Evolutionary conservation across 2,888 invertebrate genomes (phyloP).

Genomic region (Oasisia sp.): DNA sequence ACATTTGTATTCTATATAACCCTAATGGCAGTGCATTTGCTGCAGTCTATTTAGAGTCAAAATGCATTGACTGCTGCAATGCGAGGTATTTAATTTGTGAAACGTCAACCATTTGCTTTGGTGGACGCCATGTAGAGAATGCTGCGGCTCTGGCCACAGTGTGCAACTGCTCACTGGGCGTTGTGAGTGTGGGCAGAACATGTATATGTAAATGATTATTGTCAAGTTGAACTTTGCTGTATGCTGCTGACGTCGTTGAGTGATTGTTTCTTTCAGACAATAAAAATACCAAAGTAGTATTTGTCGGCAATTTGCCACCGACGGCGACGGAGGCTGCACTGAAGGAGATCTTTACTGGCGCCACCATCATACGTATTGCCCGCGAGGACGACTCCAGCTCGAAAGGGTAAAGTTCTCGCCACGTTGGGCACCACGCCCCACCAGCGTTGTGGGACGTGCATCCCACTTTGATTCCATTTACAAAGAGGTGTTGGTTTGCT

Average conservation of each 20-base stretch:
- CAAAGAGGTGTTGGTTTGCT: neutral
- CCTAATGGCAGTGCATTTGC: no score
- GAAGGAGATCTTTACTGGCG: constrained; percentile 11
- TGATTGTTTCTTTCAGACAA: constrained; percentile 13
- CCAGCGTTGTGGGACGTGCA: neutral
- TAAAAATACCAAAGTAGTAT: constrained; percentile 3
- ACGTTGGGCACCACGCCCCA: neutral
- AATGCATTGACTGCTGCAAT: neutral
- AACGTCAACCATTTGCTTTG: neutral
- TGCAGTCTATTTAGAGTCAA: no score
- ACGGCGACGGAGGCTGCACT: neutral
- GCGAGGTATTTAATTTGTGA: neutral
- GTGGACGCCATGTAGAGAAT: neutral
- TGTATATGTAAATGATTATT: neutral
- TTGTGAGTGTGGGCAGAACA: neutral
- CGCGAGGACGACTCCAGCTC: constrained; percentile 17
- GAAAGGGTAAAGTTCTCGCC: constrained; percentile 17
- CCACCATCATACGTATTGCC: constrained; percentile 17
- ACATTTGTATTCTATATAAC: no score
- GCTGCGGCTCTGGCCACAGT: neutral
- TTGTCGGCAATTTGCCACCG: neutral
- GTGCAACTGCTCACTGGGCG: neutral
- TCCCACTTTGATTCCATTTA: neutral
- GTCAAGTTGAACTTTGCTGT: neutral
- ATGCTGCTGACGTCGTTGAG: neutral